Evolutionary conservation across 2,888 invertebrate species (phyloP).

Genomic region (Holacanthella duospinosa): DNA sequence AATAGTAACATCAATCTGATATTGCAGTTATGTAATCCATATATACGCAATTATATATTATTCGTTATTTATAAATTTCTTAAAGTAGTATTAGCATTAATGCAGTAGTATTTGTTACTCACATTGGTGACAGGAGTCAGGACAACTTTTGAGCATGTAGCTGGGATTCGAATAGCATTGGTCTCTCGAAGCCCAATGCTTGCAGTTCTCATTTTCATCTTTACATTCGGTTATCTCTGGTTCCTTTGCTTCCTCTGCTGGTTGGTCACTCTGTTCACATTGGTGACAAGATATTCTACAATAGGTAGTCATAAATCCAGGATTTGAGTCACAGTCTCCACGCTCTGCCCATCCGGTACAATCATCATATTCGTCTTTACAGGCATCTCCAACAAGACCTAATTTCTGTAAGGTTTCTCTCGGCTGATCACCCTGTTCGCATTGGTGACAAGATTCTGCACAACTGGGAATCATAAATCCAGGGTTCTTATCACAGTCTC

Average conservation of each 20-base stretch:
- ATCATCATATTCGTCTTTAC: not conserved
- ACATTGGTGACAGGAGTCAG: not conserved
- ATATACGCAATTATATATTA: too few species aligned
- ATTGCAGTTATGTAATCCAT: too few species aligned
- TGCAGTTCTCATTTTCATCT: not conserved
- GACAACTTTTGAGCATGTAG: not conserved
- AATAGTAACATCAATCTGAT: too few species aligned
- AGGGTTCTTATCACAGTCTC: not conserved
- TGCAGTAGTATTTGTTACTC: too few species aligned
- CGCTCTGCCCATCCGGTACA: not conserved
- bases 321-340: not conserved
- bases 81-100: too few species aligned
- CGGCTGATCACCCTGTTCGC: not conserved
- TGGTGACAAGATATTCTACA: not conserved
- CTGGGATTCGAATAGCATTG: not conserved
- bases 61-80: too few species aligned
- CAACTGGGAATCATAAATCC: not conserved
- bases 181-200: not conserved
- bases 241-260: too few species aligned
- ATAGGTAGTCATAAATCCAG: not conserved
- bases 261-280: not conserved
- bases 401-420: too few species aligned
- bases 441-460: not conserved
- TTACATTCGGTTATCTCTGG: too few species aligned
- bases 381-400: too few species aligned